phyloP scores from a whole-genome alignment of 1,140 invertebrate genomes.

The Linepithema humile region DNA sequence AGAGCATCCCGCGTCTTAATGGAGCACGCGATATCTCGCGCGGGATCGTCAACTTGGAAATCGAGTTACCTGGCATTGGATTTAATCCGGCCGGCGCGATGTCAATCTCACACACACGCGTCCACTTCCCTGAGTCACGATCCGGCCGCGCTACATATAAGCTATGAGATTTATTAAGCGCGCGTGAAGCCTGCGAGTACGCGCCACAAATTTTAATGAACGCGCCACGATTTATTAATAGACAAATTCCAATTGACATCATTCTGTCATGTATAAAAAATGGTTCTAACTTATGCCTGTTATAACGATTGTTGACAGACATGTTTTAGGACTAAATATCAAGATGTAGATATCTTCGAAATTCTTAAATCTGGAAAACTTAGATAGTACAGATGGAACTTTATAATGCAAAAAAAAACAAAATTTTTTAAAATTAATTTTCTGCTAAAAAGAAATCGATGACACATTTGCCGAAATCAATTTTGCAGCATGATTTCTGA shows the following conservation, averaged over 20 bases:
- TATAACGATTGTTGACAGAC: not conserved
- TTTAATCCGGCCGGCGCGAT: slow-evolving; percentile 11
- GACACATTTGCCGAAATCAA: not conserved
- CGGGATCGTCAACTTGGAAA: not conserved
- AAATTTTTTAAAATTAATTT: not conserved
- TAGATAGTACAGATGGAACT: not conserved
- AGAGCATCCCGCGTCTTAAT: slow-evolving; percentile 29
- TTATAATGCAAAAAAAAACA: not conserved
- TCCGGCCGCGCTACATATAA: not conserved
- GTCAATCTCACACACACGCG: slow-evolving; percentile 5
- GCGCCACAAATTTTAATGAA: slow-evolving; percentile 31
- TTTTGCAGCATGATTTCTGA: not conserved
- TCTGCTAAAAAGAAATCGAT: not conserved
- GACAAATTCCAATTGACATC: slow-evolving; percentile 4
- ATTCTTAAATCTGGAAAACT: not conserved
- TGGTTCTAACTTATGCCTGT: not conserved
- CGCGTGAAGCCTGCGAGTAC: not conserved
- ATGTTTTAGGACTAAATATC: not conserved
- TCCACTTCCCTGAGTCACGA: not conserved
- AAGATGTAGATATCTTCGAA: no score
- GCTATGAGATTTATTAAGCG: slow-evolving; percentile 18
- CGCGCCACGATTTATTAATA: slow-evolving; percentile 31
- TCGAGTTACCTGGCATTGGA: not conserved
- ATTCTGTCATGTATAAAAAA: not conserved
- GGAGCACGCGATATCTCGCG: not conserved